These are phyloP conservation scores for Anas bahamensis DNA, from an alignment of 2,797 vertebrate genomes.

Conservation along the genomic window DNA sequence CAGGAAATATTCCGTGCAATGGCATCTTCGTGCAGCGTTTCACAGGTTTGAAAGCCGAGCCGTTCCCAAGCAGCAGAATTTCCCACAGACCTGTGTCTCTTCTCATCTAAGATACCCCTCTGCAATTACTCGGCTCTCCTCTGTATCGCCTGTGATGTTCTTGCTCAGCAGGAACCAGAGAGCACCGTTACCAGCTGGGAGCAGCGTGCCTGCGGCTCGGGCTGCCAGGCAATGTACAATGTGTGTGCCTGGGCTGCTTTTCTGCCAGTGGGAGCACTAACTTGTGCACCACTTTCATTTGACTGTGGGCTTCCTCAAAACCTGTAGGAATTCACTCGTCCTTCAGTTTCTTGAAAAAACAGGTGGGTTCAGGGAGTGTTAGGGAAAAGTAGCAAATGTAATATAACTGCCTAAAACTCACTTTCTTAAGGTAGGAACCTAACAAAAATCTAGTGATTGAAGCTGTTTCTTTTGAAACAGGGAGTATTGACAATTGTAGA, in stretches of 20 bases:
- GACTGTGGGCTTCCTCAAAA: neutral
- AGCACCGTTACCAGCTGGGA: neutral
- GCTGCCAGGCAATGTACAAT: neutral
- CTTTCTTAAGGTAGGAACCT: neutral
- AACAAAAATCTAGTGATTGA: neutral
- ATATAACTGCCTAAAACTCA: neutral
- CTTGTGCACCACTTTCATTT: neutral
- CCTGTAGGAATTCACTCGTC: fast-evolving
- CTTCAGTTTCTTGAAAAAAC: neutral
- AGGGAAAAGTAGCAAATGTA: neutral
- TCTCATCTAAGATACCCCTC: neutral
- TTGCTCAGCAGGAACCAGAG: neutral
- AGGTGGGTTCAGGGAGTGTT: neutral
- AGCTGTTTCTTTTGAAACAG: neutral
- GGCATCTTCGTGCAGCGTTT: neutral
- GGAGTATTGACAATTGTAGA: neutral
- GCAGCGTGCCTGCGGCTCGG: neutral
- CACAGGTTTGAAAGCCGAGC: neutral
- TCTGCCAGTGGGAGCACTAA: neutral
- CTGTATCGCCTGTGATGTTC: neutral
- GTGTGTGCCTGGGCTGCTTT: neutral
- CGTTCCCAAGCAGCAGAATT: neutral
- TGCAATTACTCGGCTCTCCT: neutral
- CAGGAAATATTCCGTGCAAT: neutral
- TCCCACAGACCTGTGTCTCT: neutral